Evolutionary conservation across 2,113 vertebrate genomes (phyloP).

Genomic region (Hoplias malabaricus): DNA sequence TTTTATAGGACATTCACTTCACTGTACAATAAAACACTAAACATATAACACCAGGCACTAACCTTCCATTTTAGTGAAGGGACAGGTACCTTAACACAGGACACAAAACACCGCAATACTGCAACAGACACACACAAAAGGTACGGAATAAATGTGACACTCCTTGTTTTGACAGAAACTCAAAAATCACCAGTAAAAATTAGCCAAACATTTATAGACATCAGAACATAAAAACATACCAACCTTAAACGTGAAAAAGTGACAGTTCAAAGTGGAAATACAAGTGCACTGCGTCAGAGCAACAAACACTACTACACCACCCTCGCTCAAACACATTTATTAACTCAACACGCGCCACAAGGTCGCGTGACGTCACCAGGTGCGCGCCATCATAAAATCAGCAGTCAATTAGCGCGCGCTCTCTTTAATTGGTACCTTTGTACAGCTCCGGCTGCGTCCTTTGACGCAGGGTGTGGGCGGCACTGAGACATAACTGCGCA

Average conservation of each 20-base stretch:
- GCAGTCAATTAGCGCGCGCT: not conserved
- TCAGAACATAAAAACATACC: not conserved
- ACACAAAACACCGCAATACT: constrained; percentile 56
- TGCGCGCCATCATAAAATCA: constrained; percentile 4
- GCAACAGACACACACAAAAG: not conserved
- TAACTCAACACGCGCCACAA: not conserved
- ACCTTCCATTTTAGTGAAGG: constrained; percentile 59
- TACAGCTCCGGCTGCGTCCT: not conserved
- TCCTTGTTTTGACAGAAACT: not conserved
- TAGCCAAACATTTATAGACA: too few species aligned
- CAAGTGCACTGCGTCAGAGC: constrained; percentile 50
- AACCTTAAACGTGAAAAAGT: constrained; percentile 54
- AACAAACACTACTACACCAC: not conserved
- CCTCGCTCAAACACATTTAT: constrained; percentile 21
- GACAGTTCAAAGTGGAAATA: constrained; percentile 41
- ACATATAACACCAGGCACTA: not conserved
- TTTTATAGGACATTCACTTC: too few species aligned
- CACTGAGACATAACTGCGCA: not conserved
- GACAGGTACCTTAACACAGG: constrained; percentile 46
- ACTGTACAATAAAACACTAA: not conserved
- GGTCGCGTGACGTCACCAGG: not conserved
- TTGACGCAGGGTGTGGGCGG: not conserved
- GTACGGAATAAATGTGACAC: not conserved
- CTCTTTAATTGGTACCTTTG: not conserved
- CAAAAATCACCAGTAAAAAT: not conserved